Evolutionary conservation across 37 sponge, comb jelly and placozoan species (phyloP), one percentile per base, ranked within the genome.

Genomic region (Spongilla lacustris): DNA sequence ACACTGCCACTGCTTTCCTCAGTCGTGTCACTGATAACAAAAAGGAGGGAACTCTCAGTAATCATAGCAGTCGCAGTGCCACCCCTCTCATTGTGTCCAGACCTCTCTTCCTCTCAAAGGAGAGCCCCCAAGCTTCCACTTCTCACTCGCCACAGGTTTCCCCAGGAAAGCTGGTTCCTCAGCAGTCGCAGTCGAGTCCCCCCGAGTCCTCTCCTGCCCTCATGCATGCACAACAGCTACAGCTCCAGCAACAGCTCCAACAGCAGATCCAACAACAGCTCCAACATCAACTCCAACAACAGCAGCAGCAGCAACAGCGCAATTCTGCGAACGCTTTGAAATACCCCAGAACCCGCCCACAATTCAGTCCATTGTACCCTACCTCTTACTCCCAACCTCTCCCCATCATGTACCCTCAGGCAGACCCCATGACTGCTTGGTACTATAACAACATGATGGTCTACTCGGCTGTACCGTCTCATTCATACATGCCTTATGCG

Each of bases 1-100:
- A 91, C 77, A 91, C 91, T 0, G 37, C 78, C 66, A 37, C 86
- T 2, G 35, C 79, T 22, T 81, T 85, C 11, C 28, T 32, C 2
- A 71, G 50, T 11, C 19, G 29, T 10, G 36, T 68, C 10, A 68
- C 69, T 4, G 82, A 81, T 22, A 6, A 33, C 14, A 77, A 78
- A 71, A 76, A 83, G 50, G 77, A 89, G 58, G 66, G 71, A 34
- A 70, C 91, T 0, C 35, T 66, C 58, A 82, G 91, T 35, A 85
- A 75, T 35, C 87, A 86, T 17, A 77, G 82, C 68, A 91, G 91
- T n/a, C 86, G 83, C 10, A 91, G 87, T 77, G 71, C 75, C 50
- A 91, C 91, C 2, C 91, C 83, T 37, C 86, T 82, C 19, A 23
- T 78, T 26, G 32, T 80, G 27, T 84, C 82, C 29, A 10, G 58